Conservation (phyloP, 2,888 invertebrate genomes). For the Oxytorus armatus region DNA sequence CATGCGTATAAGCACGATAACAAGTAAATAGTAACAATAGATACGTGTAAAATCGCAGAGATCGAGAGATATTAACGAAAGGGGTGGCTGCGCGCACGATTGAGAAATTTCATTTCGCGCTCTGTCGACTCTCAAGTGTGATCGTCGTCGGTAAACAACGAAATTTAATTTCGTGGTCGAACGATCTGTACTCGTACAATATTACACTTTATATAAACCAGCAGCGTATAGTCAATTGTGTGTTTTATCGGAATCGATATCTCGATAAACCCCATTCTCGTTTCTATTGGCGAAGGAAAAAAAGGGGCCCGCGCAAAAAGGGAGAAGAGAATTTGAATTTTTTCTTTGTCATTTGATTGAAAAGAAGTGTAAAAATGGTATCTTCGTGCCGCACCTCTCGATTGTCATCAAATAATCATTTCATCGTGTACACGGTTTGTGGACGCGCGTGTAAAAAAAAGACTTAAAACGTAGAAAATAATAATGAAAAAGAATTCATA, state of each 20-base stretch:
- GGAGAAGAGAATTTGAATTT: background rate
- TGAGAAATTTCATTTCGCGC: conserved; percentile 64
- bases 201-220: too few relatives aligned
- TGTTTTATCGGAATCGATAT: conserved; percentile 18
- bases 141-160: conserved; percentile 62
- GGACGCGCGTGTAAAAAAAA: too few relatives aligned
- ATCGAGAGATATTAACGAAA: conserved; percentile 15
- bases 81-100: conserved; percentile 46
- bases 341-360: conserved; percentile 7
- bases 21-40: too few relatives aligned
- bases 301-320: too few relatives aligned
- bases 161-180: conserved; percentile 66
- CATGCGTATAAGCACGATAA: too few relatives aligned
- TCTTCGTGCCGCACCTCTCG: too few relatives aligned
- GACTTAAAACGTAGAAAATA: too few relatives aligned
- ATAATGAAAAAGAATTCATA: too few relatives aligned
- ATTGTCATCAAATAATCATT: too few relatives aligned
- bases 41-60: background rate
- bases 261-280: conserved; percentile 30
- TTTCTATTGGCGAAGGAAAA: background rate
- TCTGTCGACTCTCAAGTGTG: conserved; percentile 54
- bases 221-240: background rate
- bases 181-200: conserved; percentile 45
- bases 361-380: conserved; percentile 3
- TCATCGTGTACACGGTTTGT: too few relatives aligned